Base-by-base conservation (phyloP, 2,888 invertebrate genomes). In the Vanessa cardui region DNA sequence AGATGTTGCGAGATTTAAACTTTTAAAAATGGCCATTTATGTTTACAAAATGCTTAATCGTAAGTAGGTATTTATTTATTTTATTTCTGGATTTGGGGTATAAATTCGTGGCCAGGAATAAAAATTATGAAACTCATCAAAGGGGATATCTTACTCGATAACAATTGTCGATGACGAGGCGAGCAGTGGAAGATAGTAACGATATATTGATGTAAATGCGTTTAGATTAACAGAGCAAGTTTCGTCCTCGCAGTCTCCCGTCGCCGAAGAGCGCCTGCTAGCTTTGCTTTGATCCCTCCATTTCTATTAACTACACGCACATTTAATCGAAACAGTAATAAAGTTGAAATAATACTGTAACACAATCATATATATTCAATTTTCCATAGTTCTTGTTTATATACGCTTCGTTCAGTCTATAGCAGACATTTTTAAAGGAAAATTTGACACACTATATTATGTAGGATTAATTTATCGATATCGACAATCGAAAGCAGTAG, bases 181-280 rank as follows among this genome's bases (percentile, higher is more conserved):
- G 79, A 80, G 56, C 9, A 18, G 18, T 18, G 1, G 39, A 77
- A 78, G 78, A 72, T 66, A 73, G 81, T 86, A 91, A 90, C 86
- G 89, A 89, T 83, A 75, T 79, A 88, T 87, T 86, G 82, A 90
- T 90, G 90, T 89, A 86, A 90, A 90, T 90, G 81, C 73, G 81
- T 71, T 58, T n/a, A 26, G 26, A 20, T 44, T 9, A 31, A 31
- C 12, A 26, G 6, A 39, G 31, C 39, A 52, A 70, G 69, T 63
- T 73, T 73, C 63, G 66, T 62, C 59, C 15, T 47, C 33, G 45
- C 16, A 60, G 45, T 54, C 20, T 33, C 26, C 21, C n/a, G 16
- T n/a, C 31, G 61, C 44, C 46, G 21, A 31, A 16, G 59, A 31
- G 21, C 58, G 58, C 39, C 59, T 46, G 52, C 50, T 49, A 58